Percentiles rank a stretch among this genome's conserved stretches.
Evolutionary conservation across 2,113 vertebrate genomes (phyloP).

Genomic region (Lonchura striata): DNA sequence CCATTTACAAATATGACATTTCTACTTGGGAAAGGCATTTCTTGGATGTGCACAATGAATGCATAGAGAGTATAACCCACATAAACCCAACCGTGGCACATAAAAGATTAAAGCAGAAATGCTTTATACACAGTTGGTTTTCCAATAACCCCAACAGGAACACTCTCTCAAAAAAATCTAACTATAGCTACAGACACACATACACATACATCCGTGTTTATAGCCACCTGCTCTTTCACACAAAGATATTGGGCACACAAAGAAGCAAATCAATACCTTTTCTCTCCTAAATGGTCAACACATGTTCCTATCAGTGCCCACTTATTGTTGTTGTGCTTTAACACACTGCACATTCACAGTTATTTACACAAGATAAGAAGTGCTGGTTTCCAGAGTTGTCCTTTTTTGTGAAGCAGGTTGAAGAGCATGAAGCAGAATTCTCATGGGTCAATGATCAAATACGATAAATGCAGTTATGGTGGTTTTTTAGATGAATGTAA

Average conservation of each 20-base stretch:
- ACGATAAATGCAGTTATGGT: conserved; percentile 60
- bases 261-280: conserved; percentile 34
- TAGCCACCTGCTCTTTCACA: not conserved
- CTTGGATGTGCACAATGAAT: not conserved
- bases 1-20: not conserved
- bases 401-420: conserved; percentile 21
- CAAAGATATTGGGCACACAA: not conserved
- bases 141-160: conserved; percentile 1
- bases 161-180: not conserved
- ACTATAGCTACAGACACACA: not conserved
- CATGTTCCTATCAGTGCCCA: not conserved
- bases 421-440: conserved; percentile 26
- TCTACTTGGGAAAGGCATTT: not conserved
- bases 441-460: conserved; percentile 62
- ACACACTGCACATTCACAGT: conserved; percentile 18
- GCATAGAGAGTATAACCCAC: not conserved
- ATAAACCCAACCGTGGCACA: not conserved
- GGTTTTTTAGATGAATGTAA: conserved; percentile 47
- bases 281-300: conserved; percentile 6
- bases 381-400: conserved; percentile 10
- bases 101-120: not conserved
- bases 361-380: conserved; percentile 48
- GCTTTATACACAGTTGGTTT: conserved; percentile 32
- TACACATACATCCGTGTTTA: not conserved
- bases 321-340: conserved; percentile 33